Evolutionary conservation across 2,113 vertebrate genomes (phyloP), one percentile per base, ranked within the genome.

Genomic region (Xenopus laevis): DNA sequence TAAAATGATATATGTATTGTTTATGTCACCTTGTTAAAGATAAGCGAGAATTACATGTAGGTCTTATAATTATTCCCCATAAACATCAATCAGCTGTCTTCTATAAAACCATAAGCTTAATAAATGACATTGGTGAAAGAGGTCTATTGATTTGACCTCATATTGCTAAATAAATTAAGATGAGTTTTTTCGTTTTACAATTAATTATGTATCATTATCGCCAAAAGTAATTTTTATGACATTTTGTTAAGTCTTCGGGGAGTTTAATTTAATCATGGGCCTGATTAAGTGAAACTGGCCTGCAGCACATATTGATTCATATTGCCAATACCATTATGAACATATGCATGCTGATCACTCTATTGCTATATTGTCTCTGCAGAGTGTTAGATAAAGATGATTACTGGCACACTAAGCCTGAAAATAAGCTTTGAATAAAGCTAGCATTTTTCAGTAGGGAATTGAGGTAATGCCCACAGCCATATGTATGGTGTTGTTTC

Each of bases 171-270:
- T 86, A 90, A 90, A 89, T 88, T 85, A 88, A 89, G 82, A 85
- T 20, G 87, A 86, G 87, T 86, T 90, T 90, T 68, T 75, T 65
- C 68, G 55, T 33, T 92, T 93, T 87, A 90, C 87, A 91, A 89
- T 93, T 92, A 94, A 91, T 91, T 87, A 87, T 86, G 91, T 83
- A 91, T 95, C 89, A 92, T 93, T 93, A 91, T 89, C 91, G 81
- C 90, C 86, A 83, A 84, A 90, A 92, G 88, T 93, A 92, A 93
- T 94, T 94, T 95, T 94, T 93, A 95, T 93, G 94, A 94, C 90
- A 91, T 92, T 89, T 88, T 88, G 87, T 84, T 91, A 83, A 89
- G 74, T 77, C 92, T 94, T 86, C 79, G 80, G 91, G 92, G 90
- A 91, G 71, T 84, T 88, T 86, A 84, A 91, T 89, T 91, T 92